Conservation (phyloP, 2,113 vertebrate genomes). For the Colinus virginianus region DNA sequence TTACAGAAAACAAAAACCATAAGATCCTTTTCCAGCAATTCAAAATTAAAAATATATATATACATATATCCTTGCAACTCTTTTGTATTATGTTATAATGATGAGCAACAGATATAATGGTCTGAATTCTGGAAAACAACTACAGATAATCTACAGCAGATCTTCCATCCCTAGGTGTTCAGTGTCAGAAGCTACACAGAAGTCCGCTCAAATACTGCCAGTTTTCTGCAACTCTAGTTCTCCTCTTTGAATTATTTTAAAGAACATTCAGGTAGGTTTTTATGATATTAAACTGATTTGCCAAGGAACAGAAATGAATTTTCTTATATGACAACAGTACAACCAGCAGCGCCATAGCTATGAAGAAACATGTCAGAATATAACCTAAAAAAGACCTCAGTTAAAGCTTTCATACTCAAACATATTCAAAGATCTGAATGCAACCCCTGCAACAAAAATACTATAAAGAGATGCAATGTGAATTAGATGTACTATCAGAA, state of each 20-base stretch:
- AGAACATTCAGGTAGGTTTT: background rate
- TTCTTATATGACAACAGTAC: background rate
- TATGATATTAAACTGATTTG: background rate
- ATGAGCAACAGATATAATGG: accelerated
- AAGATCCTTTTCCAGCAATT: background rate
- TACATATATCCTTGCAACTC: background rate
- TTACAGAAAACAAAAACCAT: background rate
- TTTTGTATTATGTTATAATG: background rate
- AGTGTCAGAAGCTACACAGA: background rate
- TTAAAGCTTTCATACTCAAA: background rate
- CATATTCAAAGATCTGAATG: background rate
- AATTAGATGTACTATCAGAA: background rate
- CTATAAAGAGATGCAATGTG: background rate
- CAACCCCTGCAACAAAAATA: background rate
- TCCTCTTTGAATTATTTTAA: background rate
- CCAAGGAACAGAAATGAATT: background rate
- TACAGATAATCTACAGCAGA: background rate
- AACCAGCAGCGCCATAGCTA: background rate
- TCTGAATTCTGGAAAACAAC: background rate
- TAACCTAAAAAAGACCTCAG: background rate
- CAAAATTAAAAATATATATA: background rate
- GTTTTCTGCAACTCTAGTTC: background rate
- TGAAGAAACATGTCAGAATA: background rate
- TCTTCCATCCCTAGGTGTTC: background rate
- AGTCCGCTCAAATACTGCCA: background rate